Conservation (phyloP, 2,113 vertebrate genomes). For the Phaetusa simplex region DNA sequence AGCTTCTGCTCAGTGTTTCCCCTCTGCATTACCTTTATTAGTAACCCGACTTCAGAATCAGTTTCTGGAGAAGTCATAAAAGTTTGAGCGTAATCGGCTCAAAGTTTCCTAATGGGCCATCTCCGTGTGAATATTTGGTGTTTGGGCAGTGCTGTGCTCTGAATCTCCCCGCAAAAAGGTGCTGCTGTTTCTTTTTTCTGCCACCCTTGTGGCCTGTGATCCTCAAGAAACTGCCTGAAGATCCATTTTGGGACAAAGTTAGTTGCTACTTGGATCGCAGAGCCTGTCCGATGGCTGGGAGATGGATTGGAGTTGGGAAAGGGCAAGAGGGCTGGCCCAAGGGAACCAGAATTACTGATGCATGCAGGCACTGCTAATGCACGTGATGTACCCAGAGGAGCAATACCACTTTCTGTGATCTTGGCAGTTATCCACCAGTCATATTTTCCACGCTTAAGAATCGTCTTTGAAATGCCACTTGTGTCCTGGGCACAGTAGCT, state of each 20-base stretch:
- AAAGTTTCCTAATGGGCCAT: not conserved
- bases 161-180: not conserved
- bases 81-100: not conserved
- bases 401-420: not conserved
- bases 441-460: not conserved
- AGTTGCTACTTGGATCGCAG: not conserved
- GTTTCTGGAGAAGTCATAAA: not conserved
- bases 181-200: not conserved
- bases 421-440: not conserved
- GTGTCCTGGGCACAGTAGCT: not conserved
- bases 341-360: not conserved
- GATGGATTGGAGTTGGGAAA: not conserved
- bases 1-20: not conserved
- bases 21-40: not conserved
- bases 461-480: not conserved
- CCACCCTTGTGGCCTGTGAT: not conserved
- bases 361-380: not conserved
- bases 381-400: not conserved
- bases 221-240: not conserved
- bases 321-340: not conserved
- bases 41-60: not conserved
- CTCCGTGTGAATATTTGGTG: not conserved
- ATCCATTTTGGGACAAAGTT: not conserved
- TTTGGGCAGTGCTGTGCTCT: not conserved
- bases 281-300: not conserved